Conservation (phyloP, 2,888 invertebrate species). For the Caenorhabditis zanzibari region DNA sequence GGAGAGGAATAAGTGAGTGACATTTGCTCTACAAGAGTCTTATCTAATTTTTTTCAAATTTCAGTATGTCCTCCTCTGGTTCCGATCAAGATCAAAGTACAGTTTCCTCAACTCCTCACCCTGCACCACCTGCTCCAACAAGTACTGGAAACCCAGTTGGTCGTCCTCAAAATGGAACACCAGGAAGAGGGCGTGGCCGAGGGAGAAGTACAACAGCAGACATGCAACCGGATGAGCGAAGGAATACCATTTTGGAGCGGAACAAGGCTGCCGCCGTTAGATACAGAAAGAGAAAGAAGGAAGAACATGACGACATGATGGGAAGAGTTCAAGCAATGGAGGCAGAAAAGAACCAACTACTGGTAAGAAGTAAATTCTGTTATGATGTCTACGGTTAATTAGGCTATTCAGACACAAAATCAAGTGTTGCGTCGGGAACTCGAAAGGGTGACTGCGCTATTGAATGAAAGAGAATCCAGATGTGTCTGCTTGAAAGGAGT, state of each 20-base stretch:
- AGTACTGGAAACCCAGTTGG: constrained; percentile 62
- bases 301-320: constrained; percentile 83
- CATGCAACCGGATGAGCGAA: constrained; percentile 81
- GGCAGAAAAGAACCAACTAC: constrained; percentile 75
- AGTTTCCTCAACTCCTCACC: constrained; percentile 23
- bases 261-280: constrained; percentile 83
- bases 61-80: constrained; percentile 58
- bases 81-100: constrained; percentile 58
- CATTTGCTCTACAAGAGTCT: neutral
- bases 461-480: constrained; percentile 77
- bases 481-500: constrained; percentile 79
- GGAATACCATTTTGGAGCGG: constrained; percentile 73
- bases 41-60: constrained; percentile 2
- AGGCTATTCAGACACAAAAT: constrained; percentile 80
- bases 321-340: constrained; percentile 79
- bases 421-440: constrained; percentile 80
- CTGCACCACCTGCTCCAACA: constrained; percentile 29
- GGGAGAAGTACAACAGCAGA: constrained; percentile 77
- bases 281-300: constrained; percentile 83
- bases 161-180: constrained; percentile 63
- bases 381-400: constrained; percentile 41
- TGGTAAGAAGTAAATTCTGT: constrained; percentile 37
- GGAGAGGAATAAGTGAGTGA: constrained; percentile 49
- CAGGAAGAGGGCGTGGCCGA: constrained; percentile 74
- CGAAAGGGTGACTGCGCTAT: constrained; percentile 78